These are phyloP conservation scores for Phylloscopus collybita DNA, from an alignment of 2,797 vertebrate species.

Conservation along the genomic window DNA sequence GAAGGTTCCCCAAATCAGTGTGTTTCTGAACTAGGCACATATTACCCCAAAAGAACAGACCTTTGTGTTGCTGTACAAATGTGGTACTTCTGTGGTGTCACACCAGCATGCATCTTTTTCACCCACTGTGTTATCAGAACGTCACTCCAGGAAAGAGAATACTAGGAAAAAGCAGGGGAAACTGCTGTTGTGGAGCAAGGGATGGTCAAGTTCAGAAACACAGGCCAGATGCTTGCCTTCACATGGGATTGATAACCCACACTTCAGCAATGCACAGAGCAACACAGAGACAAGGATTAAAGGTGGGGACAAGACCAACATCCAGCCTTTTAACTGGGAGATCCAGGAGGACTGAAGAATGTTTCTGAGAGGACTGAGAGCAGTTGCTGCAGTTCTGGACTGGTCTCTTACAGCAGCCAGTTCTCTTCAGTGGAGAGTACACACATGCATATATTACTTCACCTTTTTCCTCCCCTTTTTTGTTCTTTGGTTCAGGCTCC, in stretches of 20 bases:
- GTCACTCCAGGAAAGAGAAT: neutral
- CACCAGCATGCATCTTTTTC: neutral
- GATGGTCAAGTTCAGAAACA: neutral
- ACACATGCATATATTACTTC: neutral
- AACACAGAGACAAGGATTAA: neutral
- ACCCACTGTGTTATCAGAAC: neutral
- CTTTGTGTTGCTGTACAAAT: neutral
- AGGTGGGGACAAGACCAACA: neutral
- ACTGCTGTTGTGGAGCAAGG: neutral
- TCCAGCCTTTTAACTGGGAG: neutral
- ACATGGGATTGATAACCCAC: accelerated
- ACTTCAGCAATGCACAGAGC: neutral
- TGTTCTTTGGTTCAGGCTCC: conserved; percentile 60
- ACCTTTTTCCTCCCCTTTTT: neutral
- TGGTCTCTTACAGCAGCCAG: neutral
- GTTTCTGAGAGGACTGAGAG: neutral
- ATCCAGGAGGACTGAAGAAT: neutral
- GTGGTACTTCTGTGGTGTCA: neutral
- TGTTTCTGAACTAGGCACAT: neutral
- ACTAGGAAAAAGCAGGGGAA: neutral
- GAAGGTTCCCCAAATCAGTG: neutral
- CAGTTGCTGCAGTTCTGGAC: neutral
- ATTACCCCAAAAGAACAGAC: neutral
- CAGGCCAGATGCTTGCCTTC: neutral
- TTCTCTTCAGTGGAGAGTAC: neutral